A percentile compares a stretch with the other conserved stretches of the same genome.
Conservation (phyloP, 2,113 vertebrate species). For the Platysternon megacephalum region DNA sequence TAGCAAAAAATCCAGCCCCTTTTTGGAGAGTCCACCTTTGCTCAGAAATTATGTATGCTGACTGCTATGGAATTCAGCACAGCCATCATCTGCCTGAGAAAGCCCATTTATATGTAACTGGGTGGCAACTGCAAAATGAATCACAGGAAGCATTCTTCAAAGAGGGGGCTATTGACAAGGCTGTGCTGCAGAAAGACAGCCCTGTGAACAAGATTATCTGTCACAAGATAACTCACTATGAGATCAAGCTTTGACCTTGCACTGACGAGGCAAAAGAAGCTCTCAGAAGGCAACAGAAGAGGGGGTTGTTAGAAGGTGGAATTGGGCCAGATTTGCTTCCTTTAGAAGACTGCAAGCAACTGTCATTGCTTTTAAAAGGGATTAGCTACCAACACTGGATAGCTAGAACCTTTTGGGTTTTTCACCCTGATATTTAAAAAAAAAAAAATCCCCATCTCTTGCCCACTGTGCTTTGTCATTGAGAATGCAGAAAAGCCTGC, state of each 20-base stretch:
- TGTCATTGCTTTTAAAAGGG: constrained; percentile 19
- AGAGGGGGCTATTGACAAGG: constrained; percentile 41
- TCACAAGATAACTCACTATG: constrained; percentile 53
- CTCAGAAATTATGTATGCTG: constrained; percentile 4
- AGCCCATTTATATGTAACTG: constrained; percentile 1
- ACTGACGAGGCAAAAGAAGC: constrained; percentile 51
- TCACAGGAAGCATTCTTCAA: constrained; percentile 40
- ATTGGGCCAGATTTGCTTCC: constrained; percentile 53
- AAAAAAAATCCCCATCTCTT: not conserved
- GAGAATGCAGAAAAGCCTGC: not conserved
- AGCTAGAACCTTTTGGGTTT: not conserved
- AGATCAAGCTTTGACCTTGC: constrained; percentile 49
- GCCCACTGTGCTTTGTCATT: not conserved
- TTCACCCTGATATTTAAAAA: not conserved
- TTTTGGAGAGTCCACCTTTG: not conserved
- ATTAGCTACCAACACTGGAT: not conserved
- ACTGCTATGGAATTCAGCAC: constrained; percentile 40
- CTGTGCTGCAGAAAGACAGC: constrained; percentile 21
- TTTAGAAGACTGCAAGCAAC: constrained; percentile 53
- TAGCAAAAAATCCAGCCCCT: constrained; percentile 2
- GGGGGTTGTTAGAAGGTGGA: constrained; percentile 41
- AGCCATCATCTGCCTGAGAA: constrained; percentile 47
- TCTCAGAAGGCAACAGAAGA: constrained; percentile 44
- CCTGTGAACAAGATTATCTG: constrained; percentile 52
- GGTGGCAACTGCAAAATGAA: constrained; percentile 26